These are phyloP conservation scores for Pagetopsis macropterus DNA, from an alignment of 2,797 vertebrate species.

Conservation along the genomic window DNA sequence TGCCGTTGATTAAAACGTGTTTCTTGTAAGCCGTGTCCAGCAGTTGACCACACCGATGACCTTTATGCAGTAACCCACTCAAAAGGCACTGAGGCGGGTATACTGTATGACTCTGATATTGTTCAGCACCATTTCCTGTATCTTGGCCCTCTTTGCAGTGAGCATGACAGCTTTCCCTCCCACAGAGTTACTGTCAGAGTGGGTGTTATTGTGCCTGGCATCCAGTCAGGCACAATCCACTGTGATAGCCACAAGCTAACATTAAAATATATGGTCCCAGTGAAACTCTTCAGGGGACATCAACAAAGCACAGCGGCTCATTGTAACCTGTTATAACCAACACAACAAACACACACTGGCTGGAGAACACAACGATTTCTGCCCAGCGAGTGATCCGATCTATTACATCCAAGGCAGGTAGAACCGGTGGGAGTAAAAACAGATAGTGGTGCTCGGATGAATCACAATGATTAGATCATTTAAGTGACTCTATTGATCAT, in stretches of 20 bases:
- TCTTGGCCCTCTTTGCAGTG: conserved; percentile 14
- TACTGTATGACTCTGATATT: conserved; percentile 41
- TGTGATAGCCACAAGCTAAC: conserved; percentile 25
- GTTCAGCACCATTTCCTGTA: conserved; percentile 55
- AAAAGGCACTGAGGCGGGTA: conserved; percentile 11
- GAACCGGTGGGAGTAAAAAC: conserved; percentile 5
- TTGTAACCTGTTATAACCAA: conserved; percentile 29
- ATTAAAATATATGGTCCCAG: conserved; percentile 16
- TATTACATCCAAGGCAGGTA: not conserved
- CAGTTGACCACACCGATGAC: conserved; percentile 44
- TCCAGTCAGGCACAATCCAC: conserved; percentile 28
- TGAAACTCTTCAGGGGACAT: conserved; percentile 18
- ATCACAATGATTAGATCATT: conserved; percentile 39
- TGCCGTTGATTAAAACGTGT: not conserved
- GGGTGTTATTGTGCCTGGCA: conserved; percentile 43
- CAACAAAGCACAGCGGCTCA: conserved; percentile 41
- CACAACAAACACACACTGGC: not conserved
- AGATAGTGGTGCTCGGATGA: conserved; percentile 27
- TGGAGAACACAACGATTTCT: conserved; percentile 1
- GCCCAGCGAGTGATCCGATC: not conserved
- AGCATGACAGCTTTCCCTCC: conserved; percentile 48
- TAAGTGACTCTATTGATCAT: conserved; percentile 46
- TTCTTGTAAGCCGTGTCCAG: conserved; percentile 25
- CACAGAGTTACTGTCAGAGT: conserved; percentile 44
- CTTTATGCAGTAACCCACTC: conserved; percentile 23